Evolutionary conservation across 2,797 vertebrate genomes (phyloP).

Genomic region (Microctenopoma steveboyesi): DNA sequence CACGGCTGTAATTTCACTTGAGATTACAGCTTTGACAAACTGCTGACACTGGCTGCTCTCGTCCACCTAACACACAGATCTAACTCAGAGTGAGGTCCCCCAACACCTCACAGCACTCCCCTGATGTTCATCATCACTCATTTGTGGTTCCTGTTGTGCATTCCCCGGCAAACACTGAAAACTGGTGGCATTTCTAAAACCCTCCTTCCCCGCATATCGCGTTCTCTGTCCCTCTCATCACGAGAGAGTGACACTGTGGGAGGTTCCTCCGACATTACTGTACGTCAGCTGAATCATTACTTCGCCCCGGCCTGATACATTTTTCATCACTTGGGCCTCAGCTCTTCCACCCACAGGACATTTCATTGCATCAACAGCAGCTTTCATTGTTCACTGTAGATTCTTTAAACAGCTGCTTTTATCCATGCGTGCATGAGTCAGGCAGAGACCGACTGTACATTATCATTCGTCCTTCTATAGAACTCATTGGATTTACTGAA

Average conservation of each 20-base stretch:
- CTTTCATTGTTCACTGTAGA: conserved; percentile 20
- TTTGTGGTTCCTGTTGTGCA: neutral
- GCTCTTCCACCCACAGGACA: conserved; percentile 1
- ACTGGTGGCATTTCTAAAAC: too few relatives aligned
- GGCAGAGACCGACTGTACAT: neutral
- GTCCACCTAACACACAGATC: neutral
- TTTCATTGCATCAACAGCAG: conserved; percentile 25
- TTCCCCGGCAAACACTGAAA: too few relatives aligned
- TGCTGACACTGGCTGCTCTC: neutral
- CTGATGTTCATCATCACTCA: neutral
- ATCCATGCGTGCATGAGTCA: conserved; percentile 18
- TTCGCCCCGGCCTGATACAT: conserved; percentile 28
- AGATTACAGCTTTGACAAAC: neutral
- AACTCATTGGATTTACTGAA: conserved; percentile 16
- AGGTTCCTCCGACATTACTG: conserved; percentile 30
- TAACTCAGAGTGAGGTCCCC: neutral
- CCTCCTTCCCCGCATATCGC: neutral
- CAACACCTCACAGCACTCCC: neutral
- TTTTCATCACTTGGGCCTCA: conserved; percentile 19
- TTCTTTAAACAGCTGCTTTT: conserved; percentile 30
- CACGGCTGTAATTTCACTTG: neutral
- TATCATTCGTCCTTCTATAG: conserved; percentile 21
- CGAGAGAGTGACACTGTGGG: conserved; percentile 7
- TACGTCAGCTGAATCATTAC: conserved; percentile 43
- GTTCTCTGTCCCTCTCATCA: neutral